phyloP scores from a whole-genome alignment of 2,797 vertebrate genomes.

The Pangasius mekongensis region DNA sequence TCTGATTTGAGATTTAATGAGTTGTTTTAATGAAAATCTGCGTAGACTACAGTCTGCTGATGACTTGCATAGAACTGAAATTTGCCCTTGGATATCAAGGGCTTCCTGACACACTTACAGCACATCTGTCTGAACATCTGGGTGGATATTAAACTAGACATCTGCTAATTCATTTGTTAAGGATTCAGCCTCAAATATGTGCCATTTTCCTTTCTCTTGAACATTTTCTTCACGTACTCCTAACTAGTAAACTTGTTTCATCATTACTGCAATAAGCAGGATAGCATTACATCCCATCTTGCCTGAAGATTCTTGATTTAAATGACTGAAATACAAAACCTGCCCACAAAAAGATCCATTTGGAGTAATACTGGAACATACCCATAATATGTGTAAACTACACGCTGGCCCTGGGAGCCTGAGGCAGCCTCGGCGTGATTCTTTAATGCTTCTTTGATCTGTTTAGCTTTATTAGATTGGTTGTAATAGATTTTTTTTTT shows the following conservation, averaged over 20 bases:
- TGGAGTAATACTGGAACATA: not conserved
- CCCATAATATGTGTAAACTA: not conserved
- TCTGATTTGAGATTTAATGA: not conserved
- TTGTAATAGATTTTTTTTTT: not conserved
- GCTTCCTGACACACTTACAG: not conserved
- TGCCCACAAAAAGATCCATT: not conserved
- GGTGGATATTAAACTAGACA: not conserved
- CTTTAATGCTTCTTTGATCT: not conserved
- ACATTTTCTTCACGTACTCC: not conserved
- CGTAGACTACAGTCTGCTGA: not conserved
- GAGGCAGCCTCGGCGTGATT: not conserved
- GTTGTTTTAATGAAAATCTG: not conserved
- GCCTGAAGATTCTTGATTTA: not conserved
- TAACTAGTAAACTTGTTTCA: not conserved
- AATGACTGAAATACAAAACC: not conserved
- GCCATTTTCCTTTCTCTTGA: not conserved
- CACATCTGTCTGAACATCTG: not conserved
- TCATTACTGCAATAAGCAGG: not conserved
- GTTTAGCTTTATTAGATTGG: not conserved
- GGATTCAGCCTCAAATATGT: not conserved
- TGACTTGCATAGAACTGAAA: constrained; percentile 38
- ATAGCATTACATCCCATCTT: not conserved
- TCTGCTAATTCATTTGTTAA: not conserved
- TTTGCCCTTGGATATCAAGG: not conserved
- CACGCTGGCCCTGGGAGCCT: not conserved